phyloP scores from a whole-genome alignment of 1,140 invertebrate species.

The Sycobia sp. region DNA sequence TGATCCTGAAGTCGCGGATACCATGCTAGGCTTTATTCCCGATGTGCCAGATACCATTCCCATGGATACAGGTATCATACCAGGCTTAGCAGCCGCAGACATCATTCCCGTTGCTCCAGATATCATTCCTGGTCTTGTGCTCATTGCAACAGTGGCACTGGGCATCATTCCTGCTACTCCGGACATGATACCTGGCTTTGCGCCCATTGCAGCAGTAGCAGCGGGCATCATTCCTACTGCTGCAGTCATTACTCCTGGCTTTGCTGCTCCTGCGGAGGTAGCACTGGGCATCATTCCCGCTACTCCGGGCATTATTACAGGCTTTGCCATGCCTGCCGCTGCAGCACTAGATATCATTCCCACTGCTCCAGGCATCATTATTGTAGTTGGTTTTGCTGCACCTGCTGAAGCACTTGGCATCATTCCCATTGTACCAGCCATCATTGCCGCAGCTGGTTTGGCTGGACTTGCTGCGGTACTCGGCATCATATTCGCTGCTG shows the following conservation, averaged over 20 bases:
- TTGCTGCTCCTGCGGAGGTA: not conserved
- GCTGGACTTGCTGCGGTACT: not conserved
- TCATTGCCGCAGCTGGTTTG: not conserved
- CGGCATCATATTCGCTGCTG: not conserved
- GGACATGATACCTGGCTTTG: not conserved
- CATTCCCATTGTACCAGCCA: not conserved
- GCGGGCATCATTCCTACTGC: not conserved
- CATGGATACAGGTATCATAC: not conserved
- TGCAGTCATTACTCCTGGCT: not conserved
- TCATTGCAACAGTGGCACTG: not conserved
- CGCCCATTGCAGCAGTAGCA: not conserved
- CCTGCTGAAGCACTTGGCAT: too few species aligned
- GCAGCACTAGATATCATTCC: not conserved
- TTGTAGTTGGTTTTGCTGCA: not conserved
- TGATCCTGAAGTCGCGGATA: not conserved
- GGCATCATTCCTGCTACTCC: not conserved
- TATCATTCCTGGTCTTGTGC: not conserved
- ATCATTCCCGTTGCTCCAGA: not conserved
- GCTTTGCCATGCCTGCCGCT: not conserved
- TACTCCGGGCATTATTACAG: not conserved
- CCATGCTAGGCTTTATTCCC: not conserved
- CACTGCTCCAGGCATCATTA: not conserved
- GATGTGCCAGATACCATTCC: too few species aligned
- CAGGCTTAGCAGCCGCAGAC: not conserved
- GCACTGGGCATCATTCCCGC: not conserved